phyloP scores from a whole-genome alignment of 1,140 invertebrate genomes.

The Trichomalopsis sarcophagae region DNA sequence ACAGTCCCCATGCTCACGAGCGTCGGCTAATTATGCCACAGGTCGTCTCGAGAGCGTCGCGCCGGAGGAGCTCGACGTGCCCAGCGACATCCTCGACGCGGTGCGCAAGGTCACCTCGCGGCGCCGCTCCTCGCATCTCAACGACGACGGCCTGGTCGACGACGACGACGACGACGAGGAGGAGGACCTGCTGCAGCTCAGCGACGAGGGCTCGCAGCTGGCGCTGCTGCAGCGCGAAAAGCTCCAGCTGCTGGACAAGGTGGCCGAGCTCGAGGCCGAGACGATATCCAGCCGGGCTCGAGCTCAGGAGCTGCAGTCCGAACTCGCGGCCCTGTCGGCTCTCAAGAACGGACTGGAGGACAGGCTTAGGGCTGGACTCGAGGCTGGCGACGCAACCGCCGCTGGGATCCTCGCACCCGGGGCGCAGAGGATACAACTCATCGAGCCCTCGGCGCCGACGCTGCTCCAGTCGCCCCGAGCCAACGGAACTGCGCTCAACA shows the following conservation, averaged over 20 bases:
- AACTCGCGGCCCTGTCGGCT: constrained; percentile 77
- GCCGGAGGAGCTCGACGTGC: constrained; percentile 65
- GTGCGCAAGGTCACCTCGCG: constrained; percentile 64
- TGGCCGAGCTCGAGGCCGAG: constrained; percentile 84
- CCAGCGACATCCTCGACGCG: constrained; percentile 69
- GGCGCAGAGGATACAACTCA: constrained; percentile 63
- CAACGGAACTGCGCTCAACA: constrained; percentile 51
- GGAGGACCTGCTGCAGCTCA: background rate
- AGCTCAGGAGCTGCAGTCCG: constrained; percentile 79
- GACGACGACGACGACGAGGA: background rate
- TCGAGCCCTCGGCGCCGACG: constrained; percentile 51
- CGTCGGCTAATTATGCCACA: background rate
- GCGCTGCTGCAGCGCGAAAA: constrained; percentile 78
- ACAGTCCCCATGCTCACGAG: no score
- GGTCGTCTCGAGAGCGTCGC: constrained; percentile 68
- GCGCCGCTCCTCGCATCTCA: background rate
- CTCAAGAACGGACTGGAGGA: constrained; percentile 80
- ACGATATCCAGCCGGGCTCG: constrained; percentile 79
- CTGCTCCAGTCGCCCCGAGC: constrained; percentile 59
- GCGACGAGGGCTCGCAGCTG: constrained; percentile 62
- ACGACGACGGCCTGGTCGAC: background rate
- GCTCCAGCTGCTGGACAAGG: constrained; percentile 81
- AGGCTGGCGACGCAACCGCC: constrained; percentile 52
- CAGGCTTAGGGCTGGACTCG: constrained; percentile 75
- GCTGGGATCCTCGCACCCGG: constrained; percentile 57